A percentile compares a stretch with the other conserved stretches of the same genome.
These are phyloP conservation scores for Lamprologus ornatipinnis DNA, from an alignment of 2,113 vertebrate genomes.

Conservation along the genomic window DNA sequence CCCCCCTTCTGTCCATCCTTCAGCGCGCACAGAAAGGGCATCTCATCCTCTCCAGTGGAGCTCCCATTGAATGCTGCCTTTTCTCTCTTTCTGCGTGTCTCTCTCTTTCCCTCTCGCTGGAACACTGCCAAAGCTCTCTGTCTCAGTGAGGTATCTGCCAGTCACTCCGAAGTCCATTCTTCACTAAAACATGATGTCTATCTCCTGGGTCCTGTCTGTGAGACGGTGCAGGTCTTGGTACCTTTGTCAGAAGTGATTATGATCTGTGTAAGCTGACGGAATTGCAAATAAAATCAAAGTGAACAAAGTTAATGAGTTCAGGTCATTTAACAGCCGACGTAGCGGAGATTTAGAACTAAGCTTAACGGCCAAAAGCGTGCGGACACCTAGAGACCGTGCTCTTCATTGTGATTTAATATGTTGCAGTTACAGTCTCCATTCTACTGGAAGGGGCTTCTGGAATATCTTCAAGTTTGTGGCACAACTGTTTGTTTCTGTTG, in stretches of 20 bases:
- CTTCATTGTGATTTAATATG: neutral
- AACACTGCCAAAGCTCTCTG: constrained; percentile 39
- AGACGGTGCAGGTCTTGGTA: constrained; percentile 26
- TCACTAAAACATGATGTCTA: constrained; percentile 58
- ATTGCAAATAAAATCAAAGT: neutral
- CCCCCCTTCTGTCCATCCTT: constrained; percentile 51
- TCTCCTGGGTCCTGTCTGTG: constrained; percentile 50
- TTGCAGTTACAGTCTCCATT: neutral
- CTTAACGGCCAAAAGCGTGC: neutral
- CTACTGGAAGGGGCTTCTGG: neutral
- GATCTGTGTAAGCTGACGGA: constrained; percentile 14
- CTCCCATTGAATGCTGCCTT: constrained; percentile 50
- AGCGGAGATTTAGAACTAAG: neutral
- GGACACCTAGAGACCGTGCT: neutral
- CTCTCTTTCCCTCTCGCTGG: constrained; percentile 7
- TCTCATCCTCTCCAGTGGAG: constrained; percentile 50
- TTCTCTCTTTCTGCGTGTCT: constrained; percentile 8
- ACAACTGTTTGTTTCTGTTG: neutral
- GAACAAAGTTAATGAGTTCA: neutral
- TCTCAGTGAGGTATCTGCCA: constrained; percentile 61
- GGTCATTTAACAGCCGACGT: neutral
- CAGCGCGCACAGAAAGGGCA: constrained; percentile 58
- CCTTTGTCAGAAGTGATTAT: constrained; percentile 44
- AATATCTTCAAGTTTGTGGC: neutral
- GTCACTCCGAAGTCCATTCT: constrained; percentile 53